Evolutionary conservation across 1,140 invertebrate species (phyloP).

Genomic region (Drosophila miranda): DNA sequence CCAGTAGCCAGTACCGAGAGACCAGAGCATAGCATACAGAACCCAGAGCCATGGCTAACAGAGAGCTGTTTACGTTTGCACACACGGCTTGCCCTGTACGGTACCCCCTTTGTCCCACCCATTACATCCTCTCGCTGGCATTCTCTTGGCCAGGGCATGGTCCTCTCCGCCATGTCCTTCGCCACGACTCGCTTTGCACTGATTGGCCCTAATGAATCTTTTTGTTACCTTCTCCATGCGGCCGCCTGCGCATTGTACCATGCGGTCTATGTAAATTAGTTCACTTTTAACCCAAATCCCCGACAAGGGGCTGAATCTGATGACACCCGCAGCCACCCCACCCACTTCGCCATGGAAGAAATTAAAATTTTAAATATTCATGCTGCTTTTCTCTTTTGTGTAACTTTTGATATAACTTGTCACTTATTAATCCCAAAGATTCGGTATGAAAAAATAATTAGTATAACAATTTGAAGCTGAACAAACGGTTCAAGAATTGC

Average conservation of each 20-base stretch:
- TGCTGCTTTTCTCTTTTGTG: neutral
- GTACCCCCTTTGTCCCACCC: constrained; percentile 6
- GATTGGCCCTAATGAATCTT: constrained; percentile 80
- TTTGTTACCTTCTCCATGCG: constrained; percentile 72
- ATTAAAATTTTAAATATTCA: constrained; percentile 27
- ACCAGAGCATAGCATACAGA: no score
- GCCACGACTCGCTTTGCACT: constrained; percentile 71
- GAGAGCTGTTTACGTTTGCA: constrained; percentile 61
- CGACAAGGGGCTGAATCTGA: constrained; percentile 5
- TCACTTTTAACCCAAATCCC: constrained; percentile 72
- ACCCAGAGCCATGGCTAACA: constrained; percentile 27
- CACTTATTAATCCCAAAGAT: no score
- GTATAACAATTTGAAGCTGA: no score
- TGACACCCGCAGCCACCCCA: no score
- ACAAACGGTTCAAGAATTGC: no score
- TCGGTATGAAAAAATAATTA: no score
- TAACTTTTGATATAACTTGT: no score
- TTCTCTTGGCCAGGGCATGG: constrained; percentile 18
- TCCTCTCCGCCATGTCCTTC: constrained; percentile 45
- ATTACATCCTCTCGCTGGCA: neutral
- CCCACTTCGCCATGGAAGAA: constrained; percentile 3
- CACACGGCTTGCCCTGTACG: constrained; percentile 49
- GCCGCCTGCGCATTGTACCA: constrained; percentile 76
- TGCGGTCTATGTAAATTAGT: constrained; percentile 80
- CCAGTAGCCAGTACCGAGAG: no score